Evolutionary conservation across 2,113 vertebrate genomes (phyloP), one percentile per base, ranked within the genome.

Genomic region (Rhinolophus ferrumequinum): DNA sequence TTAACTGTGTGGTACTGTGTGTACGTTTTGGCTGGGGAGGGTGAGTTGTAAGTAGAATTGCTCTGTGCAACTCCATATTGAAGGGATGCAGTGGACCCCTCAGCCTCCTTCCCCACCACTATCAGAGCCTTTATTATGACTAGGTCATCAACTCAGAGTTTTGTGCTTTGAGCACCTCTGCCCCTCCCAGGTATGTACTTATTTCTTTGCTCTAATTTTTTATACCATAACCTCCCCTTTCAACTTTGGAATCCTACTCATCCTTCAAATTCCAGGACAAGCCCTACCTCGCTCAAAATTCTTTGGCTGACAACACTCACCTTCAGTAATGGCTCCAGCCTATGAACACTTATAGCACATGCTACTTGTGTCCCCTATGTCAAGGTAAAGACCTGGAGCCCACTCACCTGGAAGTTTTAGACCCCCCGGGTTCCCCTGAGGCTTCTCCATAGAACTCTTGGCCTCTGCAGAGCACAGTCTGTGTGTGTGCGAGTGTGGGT

Each of bases 1-100:
- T 26, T 41, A 21, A 22, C 9, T 21, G 6, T 21, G 6, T n/a
- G 13, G 2, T 22, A 2, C 12, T 38, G 4, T 3, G 2, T 44
- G 15, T 18, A 13, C 44, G 22, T 56, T 50, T 15, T 26, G 44
- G 12, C 60, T 66, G 13, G 67, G 19, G 4, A n/a, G 7, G 4
- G 3, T 73, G 41, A 87, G 6, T 19, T 47, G 0, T 8, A 28
- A 18, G 7, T 33, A 60, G 50, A 79, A 56, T 7, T 28, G 21
- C 2, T 26, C 21, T 30, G 41, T 47, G 8, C 4, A 3, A 5
- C 58, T 44, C 56, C 69, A 54, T 18, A 10, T 54, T 14, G 58
- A 24, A 52, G 54, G 8, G 12, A 6, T 2, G 8, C 14, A 35
- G 1, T 5, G 18, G 52, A 13, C 9, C 62, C 64, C 54, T 26